Conservation (phyloP, 2,113 vertebrate species). For the Danionella cerebrum region DNA sequence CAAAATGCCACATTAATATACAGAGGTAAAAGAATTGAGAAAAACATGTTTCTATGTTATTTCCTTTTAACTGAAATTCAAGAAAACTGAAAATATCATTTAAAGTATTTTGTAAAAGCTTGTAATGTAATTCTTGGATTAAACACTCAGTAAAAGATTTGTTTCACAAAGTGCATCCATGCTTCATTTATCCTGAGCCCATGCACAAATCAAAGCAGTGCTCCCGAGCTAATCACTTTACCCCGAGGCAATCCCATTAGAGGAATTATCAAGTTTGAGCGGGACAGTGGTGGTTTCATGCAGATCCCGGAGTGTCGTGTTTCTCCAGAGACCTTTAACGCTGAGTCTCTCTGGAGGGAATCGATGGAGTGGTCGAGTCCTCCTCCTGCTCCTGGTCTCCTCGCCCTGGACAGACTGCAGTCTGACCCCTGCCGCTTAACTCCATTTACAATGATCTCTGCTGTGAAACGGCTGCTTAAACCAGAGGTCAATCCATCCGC, state of each 20-base stretch:
- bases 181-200: background rate
- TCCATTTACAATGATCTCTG: conserved; percentile 30
- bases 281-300: background rate
- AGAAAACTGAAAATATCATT: no score
- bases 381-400: background rate
- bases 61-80: no score
- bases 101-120: no score
- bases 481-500: background rate
- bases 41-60: no score
- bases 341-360: conserved; percentile 17
- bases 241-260: background rate
- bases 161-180: background rate
- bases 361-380: conserved; percentile 18
- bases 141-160: background rate
- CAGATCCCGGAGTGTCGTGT: background rate
- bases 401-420: conserved; percentile 1
- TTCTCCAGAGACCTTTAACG: conserved; percentile 5
- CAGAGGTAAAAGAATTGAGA: no score
- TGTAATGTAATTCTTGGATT: no score
- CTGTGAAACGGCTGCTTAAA: conserved; percentile 4
- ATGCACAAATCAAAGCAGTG: background rate
- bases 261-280: background rate
- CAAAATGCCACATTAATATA: no score
- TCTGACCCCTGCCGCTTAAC: conserved; percentile 16
- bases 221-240: background rate